Evolutionary conservation across 2,797 vertebrate species (phyloP).

Genomic region (Clarias pachynema): DNA sequence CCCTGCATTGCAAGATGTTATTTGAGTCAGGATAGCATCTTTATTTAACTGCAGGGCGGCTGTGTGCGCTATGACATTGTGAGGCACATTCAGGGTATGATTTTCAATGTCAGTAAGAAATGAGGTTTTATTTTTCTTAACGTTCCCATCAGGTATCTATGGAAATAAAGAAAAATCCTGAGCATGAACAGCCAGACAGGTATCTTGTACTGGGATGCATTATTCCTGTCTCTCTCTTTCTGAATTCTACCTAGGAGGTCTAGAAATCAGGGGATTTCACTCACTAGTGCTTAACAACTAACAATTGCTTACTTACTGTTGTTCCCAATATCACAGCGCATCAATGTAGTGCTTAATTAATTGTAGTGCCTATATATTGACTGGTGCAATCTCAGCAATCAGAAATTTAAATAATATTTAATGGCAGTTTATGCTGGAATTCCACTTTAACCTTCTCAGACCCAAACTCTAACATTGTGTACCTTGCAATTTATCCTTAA

Average conservation of each 20-base stretch:
- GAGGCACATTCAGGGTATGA: background rate
- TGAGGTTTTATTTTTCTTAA: background rate
- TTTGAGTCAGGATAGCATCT: background rate
- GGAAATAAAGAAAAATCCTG: background rate
- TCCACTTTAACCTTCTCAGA: background rate
- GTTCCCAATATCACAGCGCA: background rate
- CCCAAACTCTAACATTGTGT: too few relatives aligned
- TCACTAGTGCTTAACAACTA: background rate
- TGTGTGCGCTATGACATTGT: background rate
- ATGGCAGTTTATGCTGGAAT: background rate
- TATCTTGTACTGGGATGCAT: background rate
- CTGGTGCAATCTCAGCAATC: background rate
- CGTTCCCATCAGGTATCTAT: background rate
- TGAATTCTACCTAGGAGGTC: background rate
- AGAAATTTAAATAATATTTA: background rate
- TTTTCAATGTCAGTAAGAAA: background rate
- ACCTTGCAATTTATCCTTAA: too few relatives aligned
- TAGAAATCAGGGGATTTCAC: background rate
- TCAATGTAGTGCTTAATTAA: background rate
- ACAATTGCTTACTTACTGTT: background rate
- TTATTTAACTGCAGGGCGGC: background rate
- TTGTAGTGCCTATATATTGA: slow-evolving; percentile 1
- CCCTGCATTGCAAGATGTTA: background rate
- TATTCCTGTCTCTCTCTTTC: background rate
- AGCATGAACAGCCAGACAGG: background rate